Percentiles rank a stretch among this genome's conserved stretches.
Conservation (phyloP, 2,113 vertebrate genomes). For the Syrmaticus mikado region DNA sequence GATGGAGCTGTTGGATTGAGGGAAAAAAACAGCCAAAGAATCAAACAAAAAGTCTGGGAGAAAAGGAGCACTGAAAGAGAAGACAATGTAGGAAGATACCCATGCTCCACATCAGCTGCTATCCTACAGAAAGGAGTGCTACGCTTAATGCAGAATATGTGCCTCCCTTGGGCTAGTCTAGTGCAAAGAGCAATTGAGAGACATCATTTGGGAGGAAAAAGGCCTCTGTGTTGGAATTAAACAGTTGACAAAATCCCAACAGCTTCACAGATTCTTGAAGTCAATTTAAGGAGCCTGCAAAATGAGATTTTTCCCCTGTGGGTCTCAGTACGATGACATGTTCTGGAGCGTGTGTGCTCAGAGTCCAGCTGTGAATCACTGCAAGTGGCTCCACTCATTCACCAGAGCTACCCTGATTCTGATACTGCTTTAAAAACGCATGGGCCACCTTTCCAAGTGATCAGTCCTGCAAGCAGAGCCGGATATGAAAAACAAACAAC, state of each 20-base stretch:
- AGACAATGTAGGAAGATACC: constrained; percentile 2
- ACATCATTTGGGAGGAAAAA: constrained; percentile 50
- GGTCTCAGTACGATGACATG: neutral
- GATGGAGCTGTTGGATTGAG: neutral
- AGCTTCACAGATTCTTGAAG: constrained; percentile 27
- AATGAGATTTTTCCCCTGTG: constrained; percentile 57
- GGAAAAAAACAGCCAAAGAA: neutral
- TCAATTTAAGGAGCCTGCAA: constrained; percentile 58
- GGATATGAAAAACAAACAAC: neutral
- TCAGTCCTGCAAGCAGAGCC: neutral
- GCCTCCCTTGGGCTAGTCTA: constrained; percentile 52
- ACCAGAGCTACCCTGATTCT: neutral
- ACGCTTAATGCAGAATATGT: constrained; percentile 43
- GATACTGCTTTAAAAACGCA: neutral
- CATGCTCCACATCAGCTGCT: constrained; percentile 6
- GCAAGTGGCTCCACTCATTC: neutral
- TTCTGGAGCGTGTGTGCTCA: constrained; percentile 1
- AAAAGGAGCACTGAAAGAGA: neutral
- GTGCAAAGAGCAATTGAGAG: constrained; percentile 60
- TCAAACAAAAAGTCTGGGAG: neutral
- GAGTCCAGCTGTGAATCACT: neutral
- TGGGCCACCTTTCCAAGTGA: neutral
- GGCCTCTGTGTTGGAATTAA: constrained; percentile 35
- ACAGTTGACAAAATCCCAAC: constrained; percentile 58
- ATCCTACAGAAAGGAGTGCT: constrained; percentile 27